Base-by-base conservation (phyloP, 2,888 invertebrate species). In the Nysson spinosus region DNA sequence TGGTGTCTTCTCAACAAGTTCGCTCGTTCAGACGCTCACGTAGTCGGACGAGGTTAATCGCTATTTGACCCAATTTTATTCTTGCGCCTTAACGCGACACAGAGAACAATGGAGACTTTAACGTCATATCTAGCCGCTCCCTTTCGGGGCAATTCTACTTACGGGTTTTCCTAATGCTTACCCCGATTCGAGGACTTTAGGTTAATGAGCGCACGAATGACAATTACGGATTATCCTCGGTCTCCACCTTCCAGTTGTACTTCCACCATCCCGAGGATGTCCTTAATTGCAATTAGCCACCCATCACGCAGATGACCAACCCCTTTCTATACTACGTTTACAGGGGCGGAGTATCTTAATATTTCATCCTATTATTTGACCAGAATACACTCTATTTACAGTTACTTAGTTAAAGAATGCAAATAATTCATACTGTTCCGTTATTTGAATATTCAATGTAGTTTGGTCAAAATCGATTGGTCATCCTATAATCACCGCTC, bases 1-100 rank as follows among this genome's bases (percentile, higher is more conserved):
- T n/a, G n/a, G 22, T 16, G 43, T 30, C 69, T 75, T 73, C 73
- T 73, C 62, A 74, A 65, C 71, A 43, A 63, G 65, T 64, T 67
- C 57, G 67, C 70, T 60, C 73, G 67, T 55, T 69, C 68, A 63
- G 64, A 69, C 63, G 62, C 52, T 66, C 65, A 56, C 69, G 69
- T 65, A 72, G 60, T 67, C 64, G 51, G 80, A 82, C 74, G 83
- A 78, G 85, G 85, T 85, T 85, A 85, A 85, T 85, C 82, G 81
- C 81, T 81, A 83, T 80, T 85, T 85, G 84, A 85, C 85, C 85
- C 72, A 85, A 85, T 85, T 85, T 84, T 78, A 79, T 81, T 78
- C 79, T 78, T 78, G 77, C 78, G 81, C 79, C 80, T 80, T 83
- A 78, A 81, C 81, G 82, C 77, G 66, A 77, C 72, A 67, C 69